Percentiles rank a stretch among this genome's conserved stretches.
Conservation (phyloP, 2,797 vertebrate genomes). For the Craterocephalus amniculus region DNA sequence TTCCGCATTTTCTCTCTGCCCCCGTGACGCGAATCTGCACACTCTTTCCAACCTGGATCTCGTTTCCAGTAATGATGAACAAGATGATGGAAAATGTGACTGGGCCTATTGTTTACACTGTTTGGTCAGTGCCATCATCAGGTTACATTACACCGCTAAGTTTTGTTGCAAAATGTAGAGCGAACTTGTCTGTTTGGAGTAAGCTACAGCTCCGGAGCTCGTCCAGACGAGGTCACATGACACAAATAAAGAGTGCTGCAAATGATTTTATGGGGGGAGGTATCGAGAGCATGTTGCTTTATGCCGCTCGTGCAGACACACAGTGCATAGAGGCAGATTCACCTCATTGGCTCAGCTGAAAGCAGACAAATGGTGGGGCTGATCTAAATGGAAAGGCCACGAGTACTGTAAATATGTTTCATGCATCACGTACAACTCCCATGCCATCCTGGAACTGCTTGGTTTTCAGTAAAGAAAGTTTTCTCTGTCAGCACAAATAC, state of each 20-base stretch:
- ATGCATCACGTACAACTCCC: constrained; percentile 40
- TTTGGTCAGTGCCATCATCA: constrained; percentile 52
- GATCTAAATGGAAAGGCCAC: constrained; percentile 61
- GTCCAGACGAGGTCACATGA: constrained; percentile 47
- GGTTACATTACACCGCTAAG: constrained; percentile 53
- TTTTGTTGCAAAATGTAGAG: constrained; percentile 41
- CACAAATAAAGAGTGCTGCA: constrained; percentile 14
- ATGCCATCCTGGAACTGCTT: constrained; percentile 36
- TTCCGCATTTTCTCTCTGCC: constrained; percentile 5
- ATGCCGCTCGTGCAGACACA: neutral
- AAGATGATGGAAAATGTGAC: constrained; percentile 85
- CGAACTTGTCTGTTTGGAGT: constrained; percentile 24
- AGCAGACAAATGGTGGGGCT: constrained; percentile 61
- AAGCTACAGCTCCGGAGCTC: constrained; percentile 37
- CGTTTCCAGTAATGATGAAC: constrained; percentile 84
- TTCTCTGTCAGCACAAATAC: constrained; percentile 25
- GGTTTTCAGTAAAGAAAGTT: constrained; percentile 58
- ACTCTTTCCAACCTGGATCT: constrained; percentile 65
- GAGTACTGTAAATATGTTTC: constrained; percentile 47
- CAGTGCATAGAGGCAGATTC: constrained; percentile 39
- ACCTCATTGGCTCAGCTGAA: constrained; percentile 61
- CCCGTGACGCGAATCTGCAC: constrained; percentile 7
- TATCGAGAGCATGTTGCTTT: neutral
- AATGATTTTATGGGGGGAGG: neutral
- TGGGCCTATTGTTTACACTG: constrained; percentile 53